Evolutionary conservation across 2,888 invertebrate species (phyloP).

Genomic region (Hirtodrosophila alboralis): DNA sequence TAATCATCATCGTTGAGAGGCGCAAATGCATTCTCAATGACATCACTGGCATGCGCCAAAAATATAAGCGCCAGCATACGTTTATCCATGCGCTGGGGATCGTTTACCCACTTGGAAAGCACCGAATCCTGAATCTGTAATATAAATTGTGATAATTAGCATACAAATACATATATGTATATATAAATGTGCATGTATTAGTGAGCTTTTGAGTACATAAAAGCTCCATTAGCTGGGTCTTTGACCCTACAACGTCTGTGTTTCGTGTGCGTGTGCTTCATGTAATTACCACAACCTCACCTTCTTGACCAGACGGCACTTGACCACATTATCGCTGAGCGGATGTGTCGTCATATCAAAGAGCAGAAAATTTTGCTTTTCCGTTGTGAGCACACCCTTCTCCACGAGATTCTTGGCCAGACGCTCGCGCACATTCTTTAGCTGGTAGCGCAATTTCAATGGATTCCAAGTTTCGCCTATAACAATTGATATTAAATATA

Average conservation of each 20-base stretch:
- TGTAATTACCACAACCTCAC: slow-evolving; percentile 83
- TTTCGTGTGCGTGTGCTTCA: too few species aligned
- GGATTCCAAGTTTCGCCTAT: slow-evolving; percentile 99
- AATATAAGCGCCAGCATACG: slow-evolving; percentile 96
- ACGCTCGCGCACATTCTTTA: slow-evolving; percentile 99
- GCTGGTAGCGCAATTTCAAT: slow-evolving; percentile 97
- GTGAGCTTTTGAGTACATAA: neutral
- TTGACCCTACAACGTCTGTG: too few species aligned
- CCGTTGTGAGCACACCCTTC: slow-evolving; percentile 99
- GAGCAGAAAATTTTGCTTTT: slow-evolving; percentile 99
- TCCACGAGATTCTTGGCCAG: slow-evolving; percentile 99
- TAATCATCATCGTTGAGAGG: slow-evolving; percentile 98
- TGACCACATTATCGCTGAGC: slow-evolving; percentile 96
- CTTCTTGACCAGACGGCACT: slow-evolving; percentile 98
- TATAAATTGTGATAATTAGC: neutral
- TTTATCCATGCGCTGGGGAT: slow-evolving; percentile 98
- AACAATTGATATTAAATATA: neutral
- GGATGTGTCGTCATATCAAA: slow-evolving; percentile 99
- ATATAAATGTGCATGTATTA: neutral
- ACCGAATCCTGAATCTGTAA: slow-evolving; percentile 97
- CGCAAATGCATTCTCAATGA: slow-evolving; percentile 99
- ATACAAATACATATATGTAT: slow-evolving; percentile 34
- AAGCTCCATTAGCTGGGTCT: too few species aligned
- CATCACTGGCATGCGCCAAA: slow-evolving; percentile 98
- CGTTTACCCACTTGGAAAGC: slow-evolving; percentile 97